Conservation (phyloP, 2,888 invertebrate genomes). For the Synergus japonicus region DNA sequence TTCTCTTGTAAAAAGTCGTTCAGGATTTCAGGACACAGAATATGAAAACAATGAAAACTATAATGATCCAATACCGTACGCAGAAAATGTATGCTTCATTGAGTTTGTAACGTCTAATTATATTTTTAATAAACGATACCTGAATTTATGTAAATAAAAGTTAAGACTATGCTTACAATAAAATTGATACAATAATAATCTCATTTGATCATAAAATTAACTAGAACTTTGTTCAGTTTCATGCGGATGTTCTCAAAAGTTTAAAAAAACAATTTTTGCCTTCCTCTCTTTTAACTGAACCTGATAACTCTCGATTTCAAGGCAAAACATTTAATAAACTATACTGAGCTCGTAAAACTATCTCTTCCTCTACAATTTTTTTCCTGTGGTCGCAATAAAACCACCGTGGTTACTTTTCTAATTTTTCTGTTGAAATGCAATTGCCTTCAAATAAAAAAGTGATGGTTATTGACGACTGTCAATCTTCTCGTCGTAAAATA, state of each 20-base stretch:
- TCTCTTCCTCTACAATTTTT: conserved; percentile 2
- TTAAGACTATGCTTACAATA: not conserved
- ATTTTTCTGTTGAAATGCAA: not conserved
- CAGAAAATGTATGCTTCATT: conserved; percentile 18
- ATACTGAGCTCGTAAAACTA: not conserved
- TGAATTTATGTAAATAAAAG: not conserved
- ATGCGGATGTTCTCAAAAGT: not conserved
- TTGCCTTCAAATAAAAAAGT: not conserved
- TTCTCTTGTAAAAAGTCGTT: conserved; percentile 23
- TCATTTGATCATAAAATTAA: too few relatives aligned
- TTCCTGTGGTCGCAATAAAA: not conserved
- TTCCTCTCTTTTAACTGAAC: not conserved
- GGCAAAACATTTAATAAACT: not conserved
- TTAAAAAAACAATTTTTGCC: not conserved
- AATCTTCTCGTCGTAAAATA: conserved; percentile 22
- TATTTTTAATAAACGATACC: not conserved
- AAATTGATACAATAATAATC: too few relatives aligned
- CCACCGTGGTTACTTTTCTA: conserved; percentile 10
- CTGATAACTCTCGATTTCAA: not conserved
- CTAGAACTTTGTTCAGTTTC: too few relatives aligned
- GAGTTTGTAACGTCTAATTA: conserved; percentile 20
- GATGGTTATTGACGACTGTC: conserved; percentile 19
- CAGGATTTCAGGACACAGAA: not conserved
- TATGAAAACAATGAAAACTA: not conserved
- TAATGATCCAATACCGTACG: conserved; percentile 9